Percentiles rank a stretch among this genome's conserved stretches.
These are phyloP conservation scores for Lasioglossum zephyrum DNA, from an alignment of 2,888 invertebrate species.

Conservation along the genomic window DNA sequence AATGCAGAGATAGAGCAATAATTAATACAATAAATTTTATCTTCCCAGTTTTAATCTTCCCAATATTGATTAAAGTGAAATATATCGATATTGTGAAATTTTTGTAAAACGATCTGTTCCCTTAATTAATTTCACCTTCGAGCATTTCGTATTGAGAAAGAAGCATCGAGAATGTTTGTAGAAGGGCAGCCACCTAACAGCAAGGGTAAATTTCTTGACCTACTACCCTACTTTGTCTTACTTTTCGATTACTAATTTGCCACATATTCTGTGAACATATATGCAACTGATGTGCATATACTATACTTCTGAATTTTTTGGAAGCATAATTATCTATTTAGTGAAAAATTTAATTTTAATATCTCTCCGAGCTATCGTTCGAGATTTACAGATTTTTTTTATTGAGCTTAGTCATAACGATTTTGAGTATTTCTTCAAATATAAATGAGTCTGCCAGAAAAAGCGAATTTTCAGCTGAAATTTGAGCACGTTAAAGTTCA, in stretches of 20 bases:
- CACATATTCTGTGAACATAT: background rate
- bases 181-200: background rate
- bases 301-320: background rate
- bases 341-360: background rate
- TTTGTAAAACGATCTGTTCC: background rate
- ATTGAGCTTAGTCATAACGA: no score
- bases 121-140: background rate
- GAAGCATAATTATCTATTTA: background rate
- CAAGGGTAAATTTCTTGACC: slow-evolving; percentile 3
- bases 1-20: background rate
- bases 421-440: background rate
- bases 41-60: background rate
- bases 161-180: background rate
- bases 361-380: background rate
- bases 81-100: background rate
- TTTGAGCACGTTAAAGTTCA: background rate
- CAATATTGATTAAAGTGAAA: background rate
- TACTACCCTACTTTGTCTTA: background rate
- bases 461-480: background rate
- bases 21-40: background rate
- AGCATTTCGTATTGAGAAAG: background rate
- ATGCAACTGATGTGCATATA: background rate
- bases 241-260: background rate
- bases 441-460: background rate
- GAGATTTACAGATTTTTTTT: background rate